Percentiles rank a stretch among this genome's conserved stretches.
phyloP scores from a whole-genome alignment of 2,113 vertebrate genomes.

The Fregata magnificens region DNA sequence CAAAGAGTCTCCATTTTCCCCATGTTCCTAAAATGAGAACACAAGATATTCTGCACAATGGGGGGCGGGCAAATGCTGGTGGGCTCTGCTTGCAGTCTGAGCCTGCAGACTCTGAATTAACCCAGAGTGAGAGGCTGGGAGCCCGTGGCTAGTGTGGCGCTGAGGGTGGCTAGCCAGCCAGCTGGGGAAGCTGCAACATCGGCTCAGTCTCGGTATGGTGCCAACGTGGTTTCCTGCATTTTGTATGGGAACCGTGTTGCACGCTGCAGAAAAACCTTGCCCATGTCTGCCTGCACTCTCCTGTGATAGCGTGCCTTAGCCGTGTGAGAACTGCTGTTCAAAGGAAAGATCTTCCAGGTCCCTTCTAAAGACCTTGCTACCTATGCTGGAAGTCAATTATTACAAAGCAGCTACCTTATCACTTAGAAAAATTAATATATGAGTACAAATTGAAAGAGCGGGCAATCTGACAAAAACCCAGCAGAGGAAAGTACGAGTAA shows the following conservation, averaged over 20 bases:
- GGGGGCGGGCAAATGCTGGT: background rate
- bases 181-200: background rate
- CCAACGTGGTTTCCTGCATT: background rate
- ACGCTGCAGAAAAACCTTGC: background rate
- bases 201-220: background rate
- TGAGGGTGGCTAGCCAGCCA: background rate
- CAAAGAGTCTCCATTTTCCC: background rate
- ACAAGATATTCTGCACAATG: background rate
- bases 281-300: accelerated
- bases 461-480: background rate
- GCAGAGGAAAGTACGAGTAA: background rate
- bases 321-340: background rate
- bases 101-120: background rate
- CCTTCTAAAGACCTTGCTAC: background rate
- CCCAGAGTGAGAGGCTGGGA: background rate
- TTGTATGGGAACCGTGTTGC: background rate
- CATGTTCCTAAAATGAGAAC: background rate
- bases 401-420: background rate
- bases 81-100: background rate
- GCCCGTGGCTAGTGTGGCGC: accelerated
- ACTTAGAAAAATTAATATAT: background rate
- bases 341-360: background rate
- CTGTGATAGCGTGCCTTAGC: accelerated
- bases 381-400: background rate
- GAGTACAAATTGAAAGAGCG: background rate